A percentile compares a stretch with the other conserved stretches of the same genome.
phyloP scores from a whole-genome alignment of 2,888 invertebrate species.

The Chrysolina oricalcia region DNA sequence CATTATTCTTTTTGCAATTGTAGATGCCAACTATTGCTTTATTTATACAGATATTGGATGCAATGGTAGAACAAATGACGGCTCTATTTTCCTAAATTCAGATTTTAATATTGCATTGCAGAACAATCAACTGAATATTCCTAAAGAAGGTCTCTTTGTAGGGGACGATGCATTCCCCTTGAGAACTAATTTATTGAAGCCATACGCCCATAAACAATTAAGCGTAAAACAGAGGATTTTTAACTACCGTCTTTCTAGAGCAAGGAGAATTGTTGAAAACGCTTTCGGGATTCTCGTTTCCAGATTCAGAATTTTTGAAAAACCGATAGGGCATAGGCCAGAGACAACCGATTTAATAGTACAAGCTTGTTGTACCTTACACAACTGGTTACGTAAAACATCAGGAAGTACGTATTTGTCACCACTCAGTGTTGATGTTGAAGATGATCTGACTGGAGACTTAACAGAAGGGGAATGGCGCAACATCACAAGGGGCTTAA shows the following conservation, averaged over 20 bases:
- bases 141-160: constrained; percentile 31
- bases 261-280: too few relatives aligned
- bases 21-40: constrained; percentile 55
- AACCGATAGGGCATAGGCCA: constrained; percentile 22
- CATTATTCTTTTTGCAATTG: constrained; percentile 53
- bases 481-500: constrained; percentile 6
- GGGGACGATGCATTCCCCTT: constrained; percentile 34
- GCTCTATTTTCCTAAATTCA: constrained; percentile 52
- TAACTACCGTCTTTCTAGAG: constrained; percentile 37
- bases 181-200: constrained; percentile 27
- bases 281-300: constrained; percentile 40
- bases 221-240: constrained; percentile 32
- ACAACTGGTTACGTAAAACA: constrained; percentile 30
- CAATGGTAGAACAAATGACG: constrained; percentile 51
- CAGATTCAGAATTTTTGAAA: constrained; percentile 39
- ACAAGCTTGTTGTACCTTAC: neutral
- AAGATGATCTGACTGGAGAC: neutral
- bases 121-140: constrained; percentile 30
- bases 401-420: neutral
- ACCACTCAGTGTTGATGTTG: constrained; percentile 4
- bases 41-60: constrained; percentile 52
- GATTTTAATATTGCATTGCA: constrained; percentile 34
- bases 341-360: constrained; percentile 35
- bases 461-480: constrained; percentile 9
- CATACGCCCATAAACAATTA: constrained; percentile 20